These are phyloP conservation scores for Alcis repandata DNA, from an alignment of 2,888 invertebrate genomes.

Conservation along the genomic window DNA sequence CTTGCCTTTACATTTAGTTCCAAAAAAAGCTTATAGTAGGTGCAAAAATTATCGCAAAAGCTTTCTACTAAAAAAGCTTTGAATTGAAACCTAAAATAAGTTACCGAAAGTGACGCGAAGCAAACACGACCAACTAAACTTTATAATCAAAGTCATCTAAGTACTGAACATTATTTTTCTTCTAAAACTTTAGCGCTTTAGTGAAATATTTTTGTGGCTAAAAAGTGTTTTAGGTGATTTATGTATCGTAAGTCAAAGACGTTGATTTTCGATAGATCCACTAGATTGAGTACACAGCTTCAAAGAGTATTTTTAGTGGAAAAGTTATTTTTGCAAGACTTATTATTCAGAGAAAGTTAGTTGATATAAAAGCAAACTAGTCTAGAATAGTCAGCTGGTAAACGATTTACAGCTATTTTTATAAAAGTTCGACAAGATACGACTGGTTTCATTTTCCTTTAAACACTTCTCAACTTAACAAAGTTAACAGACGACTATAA, in stretches of 20 bases:
- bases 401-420: background rate
- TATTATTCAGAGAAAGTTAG: background rate
- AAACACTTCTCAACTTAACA: background rate
- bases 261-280: slow-evolving; percentile 5
- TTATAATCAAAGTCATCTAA: slow-evolving; percentile 4
- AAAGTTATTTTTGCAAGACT: background rate
- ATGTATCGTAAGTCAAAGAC: slow-evolving; percentile 2
- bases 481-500: background rate
- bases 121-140: background rate
- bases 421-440: background rate
- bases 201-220: background rate
- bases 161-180: slow-evolving; percentile 4
- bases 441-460: background rate
- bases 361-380: background rate
- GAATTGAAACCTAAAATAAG: slow-evolving; percentile 2
- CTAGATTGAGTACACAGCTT: background rate
- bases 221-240: slow-evolving; percentile 5
- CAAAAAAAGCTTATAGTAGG: background rate
- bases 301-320: no score
- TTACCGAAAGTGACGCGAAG: background rate
- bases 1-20: background rate
- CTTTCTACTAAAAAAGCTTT: slow-evolving; percentile 1
- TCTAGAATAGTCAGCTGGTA: background rate
- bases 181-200: background rate
- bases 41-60: background rate